These are phyloP conservation scores for Euthynnus affinis DNA, from an alignment of 2,797 vertebrate species.

Conservation along the genomic window DNA sequence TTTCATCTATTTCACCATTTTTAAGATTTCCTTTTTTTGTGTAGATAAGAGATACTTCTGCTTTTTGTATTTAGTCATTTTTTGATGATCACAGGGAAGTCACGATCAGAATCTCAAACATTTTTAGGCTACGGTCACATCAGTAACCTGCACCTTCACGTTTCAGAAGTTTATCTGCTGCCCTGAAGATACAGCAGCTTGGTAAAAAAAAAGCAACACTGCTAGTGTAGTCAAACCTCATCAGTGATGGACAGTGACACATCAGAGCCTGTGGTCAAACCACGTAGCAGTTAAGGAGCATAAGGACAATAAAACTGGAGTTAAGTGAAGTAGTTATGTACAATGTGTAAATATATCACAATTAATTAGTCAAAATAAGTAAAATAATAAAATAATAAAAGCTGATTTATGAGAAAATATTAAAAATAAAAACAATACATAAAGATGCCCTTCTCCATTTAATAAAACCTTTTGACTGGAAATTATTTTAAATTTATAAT, in stretches of 20 bases:
- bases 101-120: background rate
- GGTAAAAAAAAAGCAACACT: background rate
- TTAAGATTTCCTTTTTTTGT: background rate
- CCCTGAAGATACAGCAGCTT: background rate
- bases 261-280: background rate
- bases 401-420: background rate
- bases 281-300: conserved; percentile 1
- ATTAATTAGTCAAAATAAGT: background rate
- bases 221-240: background rate
- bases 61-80: background rate
- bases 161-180: background rate
- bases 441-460: background rate
- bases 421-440: background rate
- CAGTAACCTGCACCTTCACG: background rate
- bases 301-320: background rate
- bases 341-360: background rate
- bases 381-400: background rate
- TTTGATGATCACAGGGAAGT: background rate
- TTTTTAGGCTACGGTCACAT: background rate
- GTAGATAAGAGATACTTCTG: background rate
- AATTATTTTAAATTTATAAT: background rate
- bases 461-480: background rate
- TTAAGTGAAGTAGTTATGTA: background rate
- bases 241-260: background rate
- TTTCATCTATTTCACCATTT: background rate